A percentile compares a stretch with the other conserved stretches of the same genome.
Conservation (phyloP, 2,888 invertebrate genomes). For the Linnaemya tessellans region DNA sequence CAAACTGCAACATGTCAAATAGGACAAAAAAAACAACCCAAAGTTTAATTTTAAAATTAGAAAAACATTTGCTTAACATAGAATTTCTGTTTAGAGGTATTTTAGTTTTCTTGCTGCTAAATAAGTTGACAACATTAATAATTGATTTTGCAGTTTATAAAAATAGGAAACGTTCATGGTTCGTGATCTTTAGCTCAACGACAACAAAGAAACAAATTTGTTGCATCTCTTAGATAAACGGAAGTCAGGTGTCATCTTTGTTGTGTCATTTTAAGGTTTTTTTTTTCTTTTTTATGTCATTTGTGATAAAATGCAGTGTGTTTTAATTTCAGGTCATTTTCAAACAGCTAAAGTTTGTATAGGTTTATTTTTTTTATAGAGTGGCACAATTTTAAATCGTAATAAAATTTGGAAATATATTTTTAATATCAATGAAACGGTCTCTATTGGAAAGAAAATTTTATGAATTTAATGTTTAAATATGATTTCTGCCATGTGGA, state of each 20-base stretch:
- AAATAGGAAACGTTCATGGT: background rate
- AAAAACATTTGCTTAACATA: background rate
- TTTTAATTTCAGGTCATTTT: no score
- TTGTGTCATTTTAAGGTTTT: background rate
- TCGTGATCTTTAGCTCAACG: background rate
- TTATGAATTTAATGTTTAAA: no score
- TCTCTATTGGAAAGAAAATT: no score
- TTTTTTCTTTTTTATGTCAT: background rate
- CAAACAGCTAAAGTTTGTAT: no score
- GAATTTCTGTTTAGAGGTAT: background rate
- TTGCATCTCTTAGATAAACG: background rate
- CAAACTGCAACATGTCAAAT: background rate
- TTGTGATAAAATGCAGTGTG: background rate
- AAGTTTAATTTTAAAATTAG: slow-evolving; percentile 12
- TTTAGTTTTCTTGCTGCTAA: background rate
- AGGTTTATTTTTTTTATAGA: no score
- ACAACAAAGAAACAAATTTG: background rate
- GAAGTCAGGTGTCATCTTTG: background rate
- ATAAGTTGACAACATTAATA: slow-evolving; percentile 8
- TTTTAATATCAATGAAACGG: no score
- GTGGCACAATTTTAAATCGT: no score
- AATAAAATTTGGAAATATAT: no score
- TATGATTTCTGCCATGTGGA: no score
- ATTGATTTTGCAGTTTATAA: slow-evolving; percentile 8
- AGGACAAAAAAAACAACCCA: background rate